Evolutionary conservation across 2,113 vertebrate species (phyloP), one percentile per base, ranked within the genome.

Genomic region (Apus apus): DNA sequence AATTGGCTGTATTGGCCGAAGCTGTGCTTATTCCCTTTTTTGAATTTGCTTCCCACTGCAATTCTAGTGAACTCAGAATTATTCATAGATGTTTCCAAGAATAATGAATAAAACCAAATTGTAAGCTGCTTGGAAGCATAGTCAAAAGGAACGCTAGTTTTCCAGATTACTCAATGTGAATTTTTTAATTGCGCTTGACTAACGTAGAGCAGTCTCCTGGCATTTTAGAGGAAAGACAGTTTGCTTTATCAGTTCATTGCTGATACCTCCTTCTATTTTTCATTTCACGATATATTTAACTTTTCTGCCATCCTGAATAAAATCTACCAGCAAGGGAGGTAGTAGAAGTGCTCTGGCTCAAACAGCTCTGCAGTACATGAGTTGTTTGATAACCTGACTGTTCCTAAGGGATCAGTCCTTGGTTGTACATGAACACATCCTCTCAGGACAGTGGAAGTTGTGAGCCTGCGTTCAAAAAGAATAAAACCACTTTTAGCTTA

Each of bases 141-240:
- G 74, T 96, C 77, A 91, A 89, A 68, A 91, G 45, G 74, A 91
- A 70, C 81, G 89, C 50, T 85, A 78, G 81, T 94, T 92, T 96
- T 92, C 89, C 93, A 81, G 87, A 90, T 95, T 95, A 96, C 61
- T 94, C 87, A 94, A 68, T 94, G 66, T 82, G 87, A 89, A 95
- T 94, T 94, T 94, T 94, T 91, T 95, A 93, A 93, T 96, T 95
- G 74, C 85, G 61, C 80, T 91, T 87, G 86, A 74, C 80, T 90
- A 92, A 74, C 30, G 14, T 64, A 74, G 65, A 92, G 45, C 34
- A 75, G 45, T 89, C 53, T 94, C 80, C 26, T 78, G 65, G 61
- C 86, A 38, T 89, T 87, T 57, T 56, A 60, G 68, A 93, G 60
- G 32, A 62, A 85, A 76, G 92, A 78, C 50, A 73, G 73, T 30